Base-by-base conservation (phyloP, 2,888 invertebrate genomes). In the Caenorhabditis doughertyi region DNA sequence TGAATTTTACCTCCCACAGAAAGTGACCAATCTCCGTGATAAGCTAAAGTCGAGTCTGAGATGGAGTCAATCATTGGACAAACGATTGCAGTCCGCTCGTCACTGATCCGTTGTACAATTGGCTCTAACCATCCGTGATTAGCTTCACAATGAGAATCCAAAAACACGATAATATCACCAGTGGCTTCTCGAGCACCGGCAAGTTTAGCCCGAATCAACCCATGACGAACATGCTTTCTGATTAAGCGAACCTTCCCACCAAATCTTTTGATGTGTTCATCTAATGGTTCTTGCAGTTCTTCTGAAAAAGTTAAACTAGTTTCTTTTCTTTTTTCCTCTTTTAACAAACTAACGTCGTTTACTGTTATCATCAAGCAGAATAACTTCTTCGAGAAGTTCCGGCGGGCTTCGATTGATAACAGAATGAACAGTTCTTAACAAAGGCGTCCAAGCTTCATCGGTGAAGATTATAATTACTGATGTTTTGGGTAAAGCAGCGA, bases 11-110 rank as follows among this genome's bases (percentile, higher is more conserved):
- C 86, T 49, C 87, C 87, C 32, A 84, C 85, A 9, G 88, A 80
- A 3, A 68, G 44, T 5, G 72, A 58, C 77, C 77, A 82, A 25
- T 77, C 86, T 9, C 87, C 88, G 21, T 72, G 76, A 92, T 96
- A 96, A 90, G 94, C 94, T 92, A 97, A 94, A 62, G 94, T 95
- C 86, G 94, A 94, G 83, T 95, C 95, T 92, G 96, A 95, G 88
- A 98, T 96, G 73, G 96, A 95, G 93, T 98, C 98, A 86, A 98
- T 98, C 88, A 97, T 96, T 56, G 98, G 98, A 89, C 97, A 96
- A 70, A 97, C 93, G 9, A 97, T 96, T 11, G 96, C 95, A 32
- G 94, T 95, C 0, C 94, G 93, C 39, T 95, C 94, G 86, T 96
- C 95, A 92, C 95, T 95, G 91, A 98, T 95, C 70, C 97, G 94